These are phyloP conservation scores for Pachycephus smyrnensis DNA, from an alignment of 2,888 invertebrate species.

Conservation along the genomic window DNA sequence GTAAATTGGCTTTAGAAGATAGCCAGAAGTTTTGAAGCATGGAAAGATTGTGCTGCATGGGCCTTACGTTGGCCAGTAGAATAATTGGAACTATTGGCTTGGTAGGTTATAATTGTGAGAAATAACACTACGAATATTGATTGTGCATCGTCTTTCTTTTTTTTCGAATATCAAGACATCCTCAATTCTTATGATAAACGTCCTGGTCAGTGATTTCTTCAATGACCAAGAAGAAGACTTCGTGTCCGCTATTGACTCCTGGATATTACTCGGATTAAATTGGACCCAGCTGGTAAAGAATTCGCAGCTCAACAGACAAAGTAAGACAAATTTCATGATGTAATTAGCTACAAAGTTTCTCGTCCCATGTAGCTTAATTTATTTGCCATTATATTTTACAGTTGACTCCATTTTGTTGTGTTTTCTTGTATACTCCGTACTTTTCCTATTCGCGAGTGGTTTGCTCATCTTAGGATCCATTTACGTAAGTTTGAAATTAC, in stretches of 20 bases:
- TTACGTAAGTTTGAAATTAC: constrained; percentile 46
- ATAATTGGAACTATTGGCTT: constrained; percentile 60
- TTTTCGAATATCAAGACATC: constrained; percentile 46
- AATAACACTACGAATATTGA: neutral
- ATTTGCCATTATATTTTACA: constrained; percentile 32
- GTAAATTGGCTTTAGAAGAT: constrained; percentile 7
- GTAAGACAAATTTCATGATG: constrained; percentile 30
- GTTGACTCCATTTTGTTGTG: constrained; percentile 49
- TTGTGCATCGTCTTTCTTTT: constrained; percentile 4
- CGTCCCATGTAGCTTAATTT: neutral
- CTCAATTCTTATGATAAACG: constrained; percentile 59
- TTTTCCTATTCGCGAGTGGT: constrained; percentile 53
- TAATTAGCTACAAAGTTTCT: neutral
- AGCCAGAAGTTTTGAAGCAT: constrained; percentile 32
- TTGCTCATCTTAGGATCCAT: constrained; percentile 56
- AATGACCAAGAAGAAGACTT: constrained; percentile 37
- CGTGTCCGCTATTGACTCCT: constrained; percentile 45
- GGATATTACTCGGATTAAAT: constrained; percentile 57
- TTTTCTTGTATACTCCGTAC: constrained; percentile 49
- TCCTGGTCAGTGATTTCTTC: constrained; percentile 57
- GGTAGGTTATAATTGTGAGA: constrained; percentile 46
- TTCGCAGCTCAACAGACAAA: constrained; percentile 42
- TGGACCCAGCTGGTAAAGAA: constrained; percentile 54
- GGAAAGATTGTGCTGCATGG: constrained; percentile 52
- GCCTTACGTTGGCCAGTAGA: constrained; percentile 53